A percentile compares a stretch with the other conserved stretches of the same genome.
Evolutionary conservation across 2,113 vertebrate species (phyloP).

Genomic region (Pseudorectes ferrugineus): DNA sequence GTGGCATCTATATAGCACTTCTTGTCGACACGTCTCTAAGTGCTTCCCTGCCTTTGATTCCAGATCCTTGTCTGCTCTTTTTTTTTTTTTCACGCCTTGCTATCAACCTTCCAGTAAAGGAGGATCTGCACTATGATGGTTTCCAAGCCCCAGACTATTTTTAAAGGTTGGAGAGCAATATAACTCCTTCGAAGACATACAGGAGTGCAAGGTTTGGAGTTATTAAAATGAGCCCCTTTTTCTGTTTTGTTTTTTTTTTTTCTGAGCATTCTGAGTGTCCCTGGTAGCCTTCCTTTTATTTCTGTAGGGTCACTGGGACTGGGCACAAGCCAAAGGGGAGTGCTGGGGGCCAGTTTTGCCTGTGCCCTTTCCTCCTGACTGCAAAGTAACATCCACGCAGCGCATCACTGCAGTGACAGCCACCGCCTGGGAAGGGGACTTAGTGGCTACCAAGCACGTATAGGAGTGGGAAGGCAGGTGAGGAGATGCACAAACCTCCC

Average conservation of each 20-base stretch:
- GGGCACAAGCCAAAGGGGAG: not conserved
- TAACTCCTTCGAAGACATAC: not conserved
- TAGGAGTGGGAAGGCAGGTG: not conserved
- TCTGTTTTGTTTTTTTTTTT: not conserved
- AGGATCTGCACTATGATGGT: not conserved
- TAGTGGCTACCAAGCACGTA: not conserved
- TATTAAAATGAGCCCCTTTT: not conserved
- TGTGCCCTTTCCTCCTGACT: not conserved
- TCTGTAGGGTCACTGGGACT: not conserved
- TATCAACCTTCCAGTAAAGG: not conserved
- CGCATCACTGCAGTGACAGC: accelerated
- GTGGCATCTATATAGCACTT: not conserved
- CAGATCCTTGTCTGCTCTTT: slow-evolving; percentile 18
- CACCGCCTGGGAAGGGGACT: not conserved
- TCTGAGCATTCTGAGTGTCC: not conserved
- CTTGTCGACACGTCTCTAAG: not conserved
- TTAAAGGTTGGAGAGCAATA: not conserved
- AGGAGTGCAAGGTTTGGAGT: not conserved
- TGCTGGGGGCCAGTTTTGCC: not conserved
- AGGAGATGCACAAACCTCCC: not conserved
- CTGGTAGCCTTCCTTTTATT: not conserved
- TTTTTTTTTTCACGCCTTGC: not conserved
- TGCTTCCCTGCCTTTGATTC: slow-evolving; percentile 23
- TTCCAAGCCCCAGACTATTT: slow-evolving; percentile 11
- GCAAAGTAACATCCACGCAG: not conserved